A percentile compares a stretch with the other conserved stretches of the same genome.
These are phyloP conservation scores for Vombatus ursinus DNA, from an alignment of 2,113 vertebrate species.

Conservation along the genomic window DNA sequence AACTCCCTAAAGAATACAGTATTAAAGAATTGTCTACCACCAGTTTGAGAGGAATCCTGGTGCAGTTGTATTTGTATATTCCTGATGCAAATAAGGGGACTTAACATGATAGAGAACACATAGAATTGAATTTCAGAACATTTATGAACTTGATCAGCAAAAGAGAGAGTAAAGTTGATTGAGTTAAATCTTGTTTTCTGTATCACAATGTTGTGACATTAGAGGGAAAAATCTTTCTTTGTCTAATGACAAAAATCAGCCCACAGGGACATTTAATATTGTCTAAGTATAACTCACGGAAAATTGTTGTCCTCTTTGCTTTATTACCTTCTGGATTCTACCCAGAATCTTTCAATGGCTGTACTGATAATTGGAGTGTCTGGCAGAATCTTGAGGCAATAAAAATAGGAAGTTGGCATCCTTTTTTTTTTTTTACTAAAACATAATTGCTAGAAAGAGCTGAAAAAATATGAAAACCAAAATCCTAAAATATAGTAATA, in stretches of 20 bases:
- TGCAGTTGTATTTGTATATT: neutral
- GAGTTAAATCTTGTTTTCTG: neutral
- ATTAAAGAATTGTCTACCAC: neutral
- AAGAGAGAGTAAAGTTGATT: constrained; percentile 6
- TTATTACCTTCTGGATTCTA: constrained; percentile 48
- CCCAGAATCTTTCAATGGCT: constrained; percentile 21
- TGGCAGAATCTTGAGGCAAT: constrained; percentile 19
- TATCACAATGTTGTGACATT: neutral
- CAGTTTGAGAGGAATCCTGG: neutral
- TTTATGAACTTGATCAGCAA: neutral
- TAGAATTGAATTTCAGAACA: neutral
- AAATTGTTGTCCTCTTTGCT: constrained; percentile 29
- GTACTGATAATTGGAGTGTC: constrained; percentile 41
- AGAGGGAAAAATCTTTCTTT: neutral
- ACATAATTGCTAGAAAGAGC: constrained; percentile 15
- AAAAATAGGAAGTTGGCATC: constrained; percentile 31
- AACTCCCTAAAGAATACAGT: too few species aligned
- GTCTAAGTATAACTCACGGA: constrained; percentile 11
- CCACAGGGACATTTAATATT: constrained; percentile 20
- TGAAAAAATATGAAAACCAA: constrained; percentile 34
- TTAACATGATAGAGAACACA: neutral
- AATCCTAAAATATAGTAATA: constrained; percentile 48
- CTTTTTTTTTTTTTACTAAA: constrained; percentile 2
- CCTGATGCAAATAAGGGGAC: neutral
- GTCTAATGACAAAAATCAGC: constrained; percentile 8